Evolutionary conservation across 2,113 vertebrate genomes (phyloP), one percentile per base, ranked within the genome.

Genomic region (Campylomormyrus tamandua): DNA sequence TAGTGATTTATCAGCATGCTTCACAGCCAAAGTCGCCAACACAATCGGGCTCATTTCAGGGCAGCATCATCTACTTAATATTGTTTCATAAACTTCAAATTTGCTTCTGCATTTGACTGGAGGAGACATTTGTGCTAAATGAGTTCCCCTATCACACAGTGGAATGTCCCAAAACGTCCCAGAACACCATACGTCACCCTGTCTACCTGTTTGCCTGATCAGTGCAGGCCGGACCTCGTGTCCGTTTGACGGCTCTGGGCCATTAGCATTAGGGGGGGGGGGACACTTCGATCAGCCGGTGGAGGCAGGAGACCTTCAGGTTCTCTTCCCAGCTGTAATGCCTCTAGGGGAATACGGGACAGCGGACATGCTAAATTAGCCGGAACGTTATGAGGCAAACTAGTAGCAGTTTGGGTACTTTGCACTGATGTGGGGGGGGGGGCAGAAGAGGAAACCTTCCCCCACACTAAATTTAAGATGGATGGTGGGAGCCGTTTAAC

Each of bases 341-440:
- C 94, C 92, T 94, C 93, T 93, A 24, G 45, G 93, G 94, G 95
- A 94, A 95, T 93, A 93, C 92, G 91, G 94, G 91, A 91, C 92
- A 93, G 92, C 92, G 92, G 92, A 91, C 93, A 92, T 95, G 95
- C 94, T 95, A 96, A 96, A 96, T 96, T 95, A 96, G 96, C 96
- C 94, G 92, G 92, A 92, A 94, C 91, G 92, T 94, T 90, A 92
- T 92, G 94, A 95, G 95, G 95, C 94, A 93, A 95, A 96, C 95
- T 95, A 94, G 96, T 95, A 96, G 94, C 93, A 95, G 95, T 95
- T 96, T 95, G 94, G 93, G 5, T 49, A 49, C 35, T 77, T 6
- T 39, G 5, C 35, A 10, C 62, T 27, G n/a, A 27, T 66, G 62
- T 13, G 24, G 62, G 58, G 9, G 53, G 19, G 1, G 9, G 53